phyloP scores from a whole-genome alignment of 2,888 invertebrate genomes.

The Tribolium freemani region DNA sequence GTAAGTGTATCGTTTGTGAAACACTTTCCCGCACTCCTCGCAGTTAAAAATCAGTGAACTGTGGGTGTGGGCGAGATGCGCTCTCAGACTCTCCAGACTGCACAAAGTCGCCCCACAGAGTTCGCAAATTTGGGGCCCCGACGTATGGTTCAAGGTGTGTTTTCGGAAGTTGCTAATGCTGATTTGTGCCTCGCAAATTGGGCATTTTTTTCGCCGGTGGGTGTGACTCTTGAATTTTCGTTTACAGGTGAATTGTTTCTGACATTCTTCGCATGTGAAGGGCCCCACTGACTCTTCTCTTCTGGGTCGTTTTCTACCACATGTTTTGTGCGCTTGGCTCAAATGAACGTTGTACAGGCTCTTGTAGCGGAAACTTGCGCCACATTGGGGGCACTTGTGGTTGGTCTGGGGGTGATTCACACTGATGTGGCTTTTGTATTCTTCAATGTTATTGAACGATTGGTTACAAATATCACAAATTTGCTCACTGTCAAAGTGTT shows the following conservation, averaged over 20 bases:
- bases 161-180: conserved; percentile 57
- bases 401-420: conserved; percentile 6
- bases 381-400: conserved; percentile 21
- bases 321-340: background rate
- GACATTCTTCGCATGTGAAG: conserved; percentile 46
- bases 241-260: conserved; percentile 42
- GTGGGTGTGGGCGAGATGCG: conserved; percentile 52
- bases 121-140: conserved; percentile 58
- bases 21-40: conserved; percentile 48
- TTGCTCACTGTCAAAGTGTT: conserved; percentile 22
- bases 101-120: conserved; percentile 60
- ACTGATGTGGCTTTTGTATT: conserved; percentile 21
- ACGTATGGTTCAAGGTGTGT: conserved; percentile 58
- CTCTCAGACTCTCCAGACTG: conserved; percentile 57
- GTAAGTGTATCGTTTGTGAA: conserved; percentile 47
- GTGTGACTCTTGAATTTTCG: conserved; percentile 49
- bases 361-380: conserved; percentile 27
- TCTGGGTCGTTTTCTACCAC: background rate
- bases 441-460: conserved; percentile 18
- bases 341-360: conserved; percentile 31
- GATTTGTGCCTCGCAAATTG: conserved; percentile 56
- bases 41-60: conserved; percentile 46
- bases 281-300: background rate
- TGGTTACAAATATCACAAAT: conserved; percentile 27
- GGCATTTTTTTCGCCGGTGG: conserved; percentile 59